Evolutionary conservation across 2,113 vertebrate species (phyloP), one percentile per base, ranked within the genome.

Genomic region (Ornithorhynchus anatinus): DNA sequence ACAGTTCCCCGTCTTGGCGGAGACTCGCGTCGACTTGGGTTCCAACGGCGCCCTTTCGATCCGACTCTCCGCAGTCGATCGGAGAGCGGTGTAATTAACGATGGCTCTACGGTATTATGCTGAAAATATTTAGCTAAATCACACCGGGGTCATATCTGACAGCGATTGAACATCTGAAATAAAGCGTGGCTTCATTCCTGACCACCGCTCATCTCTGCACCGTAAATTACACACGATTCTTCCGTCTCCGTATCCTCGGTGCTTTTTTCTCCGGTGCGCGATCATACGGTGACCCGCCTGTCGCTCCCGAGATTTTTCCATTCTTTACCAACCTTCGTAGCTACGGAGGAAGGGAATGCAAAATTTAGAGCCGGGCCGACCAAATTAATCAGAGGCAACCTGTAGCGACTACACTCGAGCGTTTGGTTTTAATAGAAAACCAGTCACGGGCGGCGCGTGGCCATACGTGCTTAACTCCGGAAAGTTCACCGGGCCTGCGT

Each of bases 111-210:
- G 45, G 35, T 45, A 37, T 43, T 19, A 74, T 40, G 75, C 35
- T 42, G 59, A 86, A 86, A 84, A 4, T 63, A 31, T 51, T 47
- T 45, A 20, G 72, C 69, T 81, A 72, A 54, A 70, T 13, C 33
- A 23, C 54, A 82, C 69, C 53, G 42, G 2, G 63, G 53, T 71
- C 82, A 43, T 59, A 70, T 72, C 75, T 77, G 84, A 87, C 79
- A 81, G 72, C 59, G 72, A 77, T 84, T 84, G 81, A 82, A 83
- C 60, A 51, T 70, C 79, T 83, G 31, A 65, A 60, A 53, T 42
- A 27, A 75, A 77, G 76, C 68, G 7, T 37, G 36, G 48, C 39
- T 77, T 78, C 36, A 51, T 48, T 22, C 58, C 66, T 79, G 3
- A 13, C n/a, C 14, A 36, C 67, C 57, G 73, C 72, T 73, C 59